A percentile compares a stretch with the other conserved stretches of the same genome.
These are phyloP conservation scores for Melanophora roralis DNA, from an alignment of 2,888 invertebrate species.

Conservation along the genomic window DNA sequence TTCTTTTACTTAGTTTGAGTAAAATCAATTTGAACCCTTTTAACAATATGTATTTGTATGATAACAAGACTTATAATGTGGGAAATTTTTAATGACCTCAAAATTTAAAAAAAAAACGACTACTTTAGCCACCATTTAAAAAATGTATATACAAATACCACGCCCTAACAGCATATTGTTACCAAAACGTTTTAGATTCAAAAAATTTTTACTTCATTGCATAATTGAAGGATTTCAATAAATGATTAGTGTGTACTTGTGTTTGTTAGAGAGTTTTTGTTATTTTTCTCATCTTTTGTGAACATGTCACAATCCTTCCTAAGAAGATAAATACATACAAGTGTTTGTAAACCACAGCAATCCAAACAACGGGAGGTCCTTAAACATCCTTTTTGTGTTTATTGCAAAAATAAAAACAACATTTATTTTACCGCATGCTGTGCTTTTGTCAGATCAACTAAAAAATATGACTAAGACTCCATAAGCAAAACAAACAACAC, in stretches of 20 bases:
- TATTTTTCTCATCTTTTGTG: background rate
- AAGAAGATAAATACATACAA: conserved; percentile 62
- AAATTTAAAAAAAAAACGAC: conserved; percentile 41
- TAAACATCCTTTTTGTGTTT: conserved; percentile 32
- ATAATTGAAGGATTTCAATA: conserved; percentile 51
- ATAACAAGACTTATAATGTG: conserved; percentile 29
- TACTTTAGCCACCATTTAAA: conserved; percentile 48
- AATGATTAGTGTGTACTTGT: background rate
- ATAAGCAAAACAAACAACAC: conserved; percentile 44
- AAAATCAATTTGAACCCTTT: background rate
- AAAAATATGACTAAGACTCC: conserved; percentile 17
- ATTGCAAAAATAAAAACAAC: conserved; percentile 37
- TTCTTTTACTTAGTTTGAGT: conserved; percentile 58
- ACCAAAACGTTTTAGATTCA: conserved; percentile 5
- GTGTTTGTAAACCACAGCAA: conserved; percentile 57
- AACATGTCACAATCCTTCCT: conserved; percentile 53
- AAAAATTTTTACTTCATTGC: conserved; percentile 28
- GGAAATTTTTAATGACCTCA: conserved; percentile 40
- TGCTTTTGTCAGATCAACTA: conserved; percentile 57
- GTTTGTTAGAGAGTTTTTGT: background rate
- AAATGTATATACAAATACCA: background rate
- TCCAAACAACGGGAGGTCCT: conserved; percentile 53
- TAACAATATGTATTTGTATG: background rate
- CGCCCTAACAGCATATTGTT: conserved; percentile 12
- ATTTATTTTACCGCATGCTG: conserved; percentile 60